Conservation (phyloP, 2,797 vertebrate genomes). For the Microcaecilia unicolor region DNA sequence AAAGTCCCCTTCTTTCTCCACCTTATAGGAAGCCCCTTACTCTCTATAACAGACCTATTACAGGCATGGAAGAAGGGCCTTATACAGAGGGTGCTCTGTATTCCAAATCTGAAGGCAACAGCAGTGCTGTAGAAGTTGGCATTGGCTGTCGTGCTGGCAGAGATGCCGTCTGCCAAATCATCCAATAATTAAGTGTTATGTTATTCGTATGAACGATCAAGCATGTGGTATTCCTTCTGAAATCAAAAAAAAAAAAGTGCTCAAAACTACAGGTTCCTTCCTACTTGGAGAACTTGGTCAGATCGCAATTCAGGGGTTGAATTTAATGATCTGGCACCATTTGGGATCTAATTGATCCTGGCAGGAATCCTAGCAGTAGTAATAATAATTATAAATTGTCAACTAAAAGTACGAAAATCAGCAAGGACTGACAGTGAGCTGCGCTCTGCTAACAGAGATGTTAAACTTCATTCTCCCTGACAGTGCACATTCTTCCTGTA, state of each 20-base stretch:
- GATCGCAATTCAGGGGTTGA: conserved; percentile 56
- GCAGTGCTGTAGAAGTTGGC: conserved; percentile 44
- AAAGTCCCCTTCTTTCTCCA: no score
- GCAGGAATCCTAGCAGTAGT: conserved; percentile 56
- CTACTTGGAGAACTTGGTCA: conserved; percentile 56
- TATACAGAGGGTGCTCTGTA: conserved; percentile 26
- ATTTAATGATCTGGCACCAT: conserved; percentile 67
- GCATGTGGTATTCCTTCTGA: conserved; percentile 59
- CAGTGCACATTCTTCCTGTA: conserved; percentile 37
- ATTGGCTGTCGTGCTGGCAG: conserved; percentile 50
- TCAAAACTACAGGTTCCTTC: conserved; percentile 48
- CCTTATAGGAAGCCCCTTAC: no score
- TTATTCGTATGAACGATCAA: conserved; percentile 66
- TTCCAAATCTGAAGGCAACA: conserved; percentile 26
- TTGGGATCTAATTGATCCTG: conserved; percentile 65
- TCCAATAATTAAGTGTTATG: conserved; percentile 68
- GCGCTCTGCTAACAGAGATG: conserved; percentile 58
- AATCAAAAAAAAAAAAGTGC: conserved; percentile 44
- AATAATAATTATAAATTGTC: conserved; percentile 56
- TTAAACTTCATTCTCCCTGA: conserved; percentile 54
- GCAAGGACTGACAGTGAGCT: no score
- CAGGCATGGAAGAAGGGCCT: neutral
- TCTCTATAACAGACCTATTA: neutral
- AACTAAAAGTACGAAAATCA: no score
- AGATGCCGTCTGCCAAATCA: conserved; percentile 61